Evolutionary conservation across 1,140 invertebrate species (phyloP).

Genomic region (Xylocopa sonorina): DNA sequence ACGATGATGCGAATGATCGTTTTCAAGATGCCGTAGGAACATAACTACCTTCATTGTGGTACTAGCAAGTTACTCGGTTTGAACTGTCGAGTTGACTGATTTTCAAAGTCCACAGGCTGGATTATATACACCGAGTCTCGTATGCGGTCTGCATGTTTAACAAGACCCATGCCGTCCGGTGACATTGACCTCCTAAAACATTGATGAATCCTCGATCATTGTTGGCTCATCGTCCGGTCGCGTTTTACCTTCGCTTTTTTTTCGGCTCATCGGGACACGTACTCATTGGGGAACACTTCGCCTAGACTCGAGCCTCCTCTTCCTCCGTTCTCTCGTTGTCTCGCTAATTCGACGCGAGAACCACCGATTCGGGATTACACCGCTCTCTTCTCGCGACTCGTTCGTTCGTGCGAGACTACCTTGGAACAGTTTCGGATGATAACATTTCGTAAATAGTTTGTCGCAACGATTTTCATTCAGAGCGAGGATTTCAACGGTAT

Average conservation of each 20-base stretch:
- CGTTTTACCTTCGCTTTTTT: constrained; percentile 65
- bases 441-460: no score
- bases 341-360: background rate
- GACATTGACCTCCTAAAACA: constrained; percentile 82
- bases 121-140: constrained; percentile 77
- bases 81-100: constrained; percentile 78
- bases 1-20: background rate
- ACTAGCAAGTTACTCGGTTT: constrained; percentile 46
- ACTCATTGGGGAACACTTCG: background rate
- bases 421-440: no score
- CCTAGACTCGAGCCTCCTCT: background rate
- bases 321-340: background rate
- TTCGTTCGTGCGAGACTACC: no score
- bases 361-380: background rate
- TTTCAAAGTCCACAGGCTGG: constrained; percentile 60
- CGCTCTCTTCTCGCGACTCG: no score
- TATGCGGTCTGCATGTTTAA: constrained; percentile 77
- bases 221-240: constrained; percentile 74
- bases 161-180: constrained; percentile 53
- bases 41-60: constrained; percentile 80
- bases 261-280: constrained; percentile 38
- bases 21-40: background rate
- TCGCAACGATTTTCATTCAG: background rate
- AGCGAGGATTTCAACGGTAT: background rate
- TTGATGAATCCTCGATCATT: constrained; percentile 72